Percentiles rank a stretch among this genome's conserved stretches.
These are phyloP conservation scores for Microctenopoma stevenorrisi DNA, from an alignment of 2,797 vertebrate genomes.

Conservation along the genomic window DNA sequence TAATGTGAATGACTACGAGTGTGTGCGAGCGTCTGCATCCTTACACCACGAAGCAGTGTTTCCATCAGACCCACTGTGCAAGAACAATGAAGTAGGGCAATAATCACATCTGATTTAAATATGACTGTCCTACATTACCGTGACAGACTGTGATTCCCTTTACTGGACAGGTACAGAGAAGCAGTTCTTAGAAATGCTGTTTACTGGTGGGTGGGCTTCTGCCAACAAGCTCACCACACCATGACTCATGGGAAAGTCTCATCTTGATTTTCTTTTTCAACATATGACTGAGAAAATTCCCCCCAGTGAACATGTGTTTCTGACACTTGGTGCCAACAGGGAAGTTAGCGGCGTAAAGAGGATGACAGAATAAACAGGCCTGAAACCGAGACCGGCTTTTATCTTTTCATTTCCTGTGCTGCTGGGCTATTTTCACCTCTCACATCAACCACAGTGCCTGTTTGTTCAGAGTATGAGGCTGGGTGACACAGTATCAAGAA, in stretches of 20 bases:
- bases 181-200: constrained; percentile 46
- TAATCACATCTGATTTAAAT: constrained; percentile 7
- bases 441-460: constrained; percentile 15
- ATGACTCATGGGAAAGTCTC: constrained; percentile 72
- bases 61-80: constrained; percentile 11
- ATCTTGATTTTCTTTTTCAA: constrained; percentile 26
- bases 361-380: constrained; percentile 21
- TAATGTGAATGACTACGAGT: constrained; percentile 11
- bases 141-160: neutral
- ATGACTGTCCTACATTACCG: constrained; percentile 8
- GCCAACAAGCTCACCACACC: constrained; percentile 15
- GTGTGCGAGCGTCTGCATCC: constrained; percentile 18
- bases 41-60: constrained; percentile 18
- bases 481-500: neutral
- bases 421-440: constrained; percentile 27
- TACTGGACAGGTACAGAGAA: neutral
- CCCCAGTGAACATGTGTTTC: constrained; percentile 20
- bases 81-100: constrained; percentile 49
- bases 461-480: neutral
- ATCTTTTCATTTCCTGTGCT: constrained; percentile 57
- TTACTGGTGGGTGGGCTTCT: neutral
- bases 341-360: constrained; percentile 3
- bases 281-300: constrained; percentile 47
- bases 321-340: constrained; percentile 20
- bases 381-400: constrained; percentile 42